Base-by-base conservation (phyloP, 1,140 invertebrate species). In the Gonatopus flavifemur region DNA sequence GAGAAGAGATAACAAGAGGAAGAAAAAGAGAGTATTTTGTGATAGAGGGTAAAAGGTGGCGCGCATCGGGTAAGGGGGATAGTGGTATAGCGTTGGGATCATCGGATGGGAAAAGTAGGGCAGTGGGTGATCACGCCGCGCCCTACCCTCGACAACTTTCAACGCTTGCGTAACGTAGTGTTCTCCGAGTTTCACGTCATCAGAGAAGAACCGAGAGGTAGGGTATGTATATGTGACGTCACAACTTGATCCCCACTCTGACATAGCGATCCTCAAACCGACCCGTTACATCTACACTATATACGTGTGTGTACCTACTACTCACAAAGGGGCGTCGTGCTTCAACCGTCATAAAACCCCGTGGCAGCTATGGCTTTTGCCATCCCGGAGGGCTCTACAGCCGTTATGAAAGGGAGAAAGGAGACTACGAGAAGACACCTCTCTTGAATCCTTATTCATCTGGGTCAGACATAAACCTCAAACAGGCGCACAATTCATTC, bases 41-140 rank as follows among this genome's bases (percentile, higher is more conserved):
- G 15, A 36, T 13, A 35, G 12, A 22, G 20, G 22, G 25, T 31
- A 24, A 15, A 18, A 16, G 16, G 25, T 31, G 32, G 31, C 10
- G 22, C 9, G 10, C 12, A 18, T 19, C 22, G 24, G 12, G n/a
- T 2, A 16, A 24, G 20, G 15, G 20, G 8, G 16, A 21, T 12
- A 18, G 19, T 9, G n/a, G 33, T 24, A 33, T 15, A 35, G 41
- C 30, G 37, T 24, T 24, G 47, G 16, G 38, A 24, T 21, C 2
- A 13, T 16, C 33, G 39, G n/a, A 6, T 41, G 36, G 1, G 37
- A 41, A 58, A 71, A 66, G 45, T 71, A 65, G 69, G 69, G 52
- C 67, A 71, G 63, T 69, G 65, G 67, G 69, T 68, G 69, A 67
- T 69, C 59, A 58, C 46, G 56, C 55, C 61, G 45, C 57, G 58